These are phyloP conservation scores for Idaea straminata DNA, from an alignment of 2,888 invertebrate species.

Conservation along the genomic window DNA sequence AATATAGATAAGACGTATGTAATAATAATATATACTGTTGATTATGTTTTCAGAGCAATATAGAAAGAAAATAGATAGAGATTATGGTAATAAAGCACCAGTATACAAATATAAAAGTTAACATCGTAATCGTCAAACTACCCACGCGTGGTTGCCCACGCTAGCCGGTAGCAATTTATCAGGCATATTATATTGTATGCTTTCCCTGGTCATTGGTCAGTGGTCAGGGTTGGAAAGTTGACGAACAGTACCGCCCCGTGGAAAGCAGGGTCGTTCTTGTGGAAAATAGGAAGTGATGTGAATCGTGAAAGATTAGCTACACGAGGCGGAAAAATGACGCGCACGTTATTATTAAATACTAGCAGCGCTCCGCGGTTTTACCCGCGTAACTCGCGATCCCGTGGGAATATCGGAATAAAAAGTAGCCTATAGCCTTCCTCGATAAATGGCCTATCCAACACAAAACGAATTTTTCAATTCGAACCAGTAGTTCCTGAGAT, in stretches of 20 bases:
- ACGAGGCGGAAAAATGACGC: neutral
- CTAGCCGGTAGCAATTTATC: no score
- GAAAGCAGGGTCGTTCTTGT: constrained; percentile 6
- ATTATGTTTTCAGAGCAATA: neutral
- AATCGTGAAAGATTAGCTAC: constrained; percentile 22
- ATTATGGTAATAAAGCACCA: neutral
- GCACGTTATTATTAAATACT: no score
- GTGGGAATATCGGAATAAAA: no score
- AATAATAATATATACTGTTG: neutral
- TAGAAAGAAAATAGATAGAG: neutral
- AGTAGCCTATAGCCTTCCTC: no score
- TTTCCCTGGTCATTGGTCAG: neutral
- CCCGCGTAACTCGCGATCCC: no score
- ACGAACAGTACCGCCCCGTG: neutral
- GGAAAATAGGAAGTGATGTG: constrained; percentile 33
- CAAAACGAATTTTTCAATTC: no score
- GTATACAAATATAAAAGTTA: neutral
- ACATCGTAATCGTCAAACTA: neutral
- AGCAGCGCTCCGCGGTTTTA: no score
- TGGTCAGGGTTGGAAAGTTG: neutral
- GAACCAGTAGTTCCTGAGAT: no score
- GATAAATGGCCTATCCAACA: no score
- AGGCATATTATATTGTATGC: neutral
- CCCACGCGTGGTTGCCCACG: no score
- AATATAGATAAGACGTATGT: neutral